These are phyloP conservation scores for Rafetus swinhoei DNA, from an alignment of 2,113 vertebrate species.

Conservation along the genomic window DNA sequence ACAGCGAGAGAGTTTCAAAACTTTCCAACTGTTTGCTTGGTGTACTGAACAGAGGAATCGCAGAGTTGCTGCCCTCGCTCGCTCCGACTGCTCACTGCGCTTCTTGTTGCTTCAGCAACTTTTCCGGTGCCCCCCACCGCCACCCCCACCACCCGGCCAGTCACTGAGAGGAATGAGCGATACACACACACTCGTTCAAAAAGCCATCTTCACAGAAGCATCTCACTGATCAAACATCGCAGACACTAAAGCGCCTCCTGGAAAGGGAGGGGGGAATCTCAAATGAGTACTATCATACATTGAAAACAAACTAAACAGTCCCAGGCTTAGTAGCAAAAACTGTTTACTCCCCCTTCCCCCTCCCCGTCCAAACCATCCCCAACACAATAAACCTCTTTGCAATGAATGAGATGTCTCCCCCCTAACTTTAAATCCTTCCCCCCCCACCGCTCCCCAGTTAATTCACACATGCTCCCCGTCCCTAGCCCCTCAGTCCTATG, in stretches of 20 bases:
- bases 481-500: conserved; percentile 28
- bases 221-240: not conserved
- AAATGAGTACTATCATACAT: not conserved
- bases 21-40: conserved; percentile 48
- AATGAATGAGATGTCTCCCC: conserved; percentile 42
- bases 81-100: conserved; percentile 51
- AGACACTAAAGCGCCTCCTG: not conserved
- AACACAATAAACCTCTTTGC: conserved; percentile 37
- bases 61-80: conserved; percentile 10
- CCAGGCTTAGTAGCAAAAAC: not conserved
- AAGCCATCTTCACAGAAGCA: not conserved
- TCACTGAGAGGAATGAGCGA: not conserved
- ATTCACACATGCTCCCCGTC: not conserved
- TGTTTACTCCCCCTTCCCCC: conserved; percentile 53
- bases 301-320: not conserved
- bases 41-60: not conserved
- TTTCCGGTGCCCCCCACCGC: conserved; percentile 42
- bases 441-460: conserved; percentile 25
- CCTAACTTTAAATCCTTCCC: conserved; percentile 17
- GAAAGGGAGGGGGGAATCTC: not conserved
- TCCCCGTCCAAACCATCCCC: not conserved
- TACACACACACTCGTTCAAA: not conserved
- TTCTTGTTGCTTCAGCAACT: conserved; percentile 61
- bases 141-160: not conserved
- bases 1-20: conserved; percentile 56